These are phyloP conservation scores for Squalus acanthias DNA, from an alignment of 2,797 vertebrate genomes.

Conservation along the genomic window DNA sequence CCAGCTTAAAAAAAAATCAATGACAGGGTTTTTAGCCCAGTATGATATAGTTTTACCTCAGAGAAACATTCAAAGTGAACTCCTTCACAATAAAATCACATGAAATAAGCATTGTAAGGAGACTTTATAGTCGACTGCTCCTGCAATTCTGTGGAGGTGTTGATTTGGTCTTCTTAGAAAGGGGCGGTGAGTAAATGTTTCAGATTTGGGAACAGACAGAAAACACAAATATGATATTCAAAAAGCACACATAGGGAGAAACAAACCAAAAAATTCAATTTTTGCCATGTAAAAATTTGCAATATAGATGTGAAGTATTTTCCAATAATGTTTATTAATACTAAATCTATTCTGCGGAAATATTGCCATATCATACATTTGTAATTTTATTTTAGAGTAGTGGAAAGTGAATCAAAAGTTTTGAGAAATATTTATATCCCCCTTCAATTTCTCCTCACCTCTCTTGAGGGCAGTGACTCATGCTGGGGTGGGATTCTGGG, in stretches of 20 bases:
- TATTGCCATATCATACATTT: not conserved
- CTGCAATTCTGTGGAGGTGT: not conserved
- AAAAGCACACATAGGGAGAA: not conserved
- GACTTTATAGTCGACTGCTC: not conserved
- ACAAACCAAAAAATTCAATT: not conserved
- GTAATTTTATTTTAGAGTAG: not conserved
- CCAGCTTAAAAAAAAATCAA: not conserved
- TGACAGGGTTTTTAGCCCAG: not conserved
- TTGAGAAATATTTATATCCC: not conserved
- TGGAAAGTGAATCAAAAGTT: not conserved
- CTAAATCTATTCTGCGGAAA: not conserved
- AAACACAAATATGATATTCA: not conserved
- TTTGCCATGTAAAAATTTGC: not conserved
- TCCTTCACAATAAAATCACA: not conserved
- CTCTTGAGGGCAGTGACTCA: not conserved
- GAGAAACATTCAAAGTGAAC: not conserved
- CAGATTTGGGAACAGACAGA: not conserved
- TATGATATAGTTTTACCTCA: constrained; percentile 18
- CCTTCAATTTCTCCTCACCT: not conserved
- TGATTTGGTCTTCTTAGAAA: not conserved
- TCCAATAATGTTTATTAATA: not conserved
- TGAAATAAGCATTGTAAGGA: not conserved
- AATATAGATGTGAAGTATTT: not conserved
- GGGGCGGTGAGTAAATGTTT: not conserved
- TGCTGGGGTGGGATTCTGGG: not conserved